A percentile compares a stretch with the other conserved stretches of the same genome.
Evolutionary conservation across 2,113 vertebrate species (phyloP).

Genomic region (Apeltes quadracus): DNA sequence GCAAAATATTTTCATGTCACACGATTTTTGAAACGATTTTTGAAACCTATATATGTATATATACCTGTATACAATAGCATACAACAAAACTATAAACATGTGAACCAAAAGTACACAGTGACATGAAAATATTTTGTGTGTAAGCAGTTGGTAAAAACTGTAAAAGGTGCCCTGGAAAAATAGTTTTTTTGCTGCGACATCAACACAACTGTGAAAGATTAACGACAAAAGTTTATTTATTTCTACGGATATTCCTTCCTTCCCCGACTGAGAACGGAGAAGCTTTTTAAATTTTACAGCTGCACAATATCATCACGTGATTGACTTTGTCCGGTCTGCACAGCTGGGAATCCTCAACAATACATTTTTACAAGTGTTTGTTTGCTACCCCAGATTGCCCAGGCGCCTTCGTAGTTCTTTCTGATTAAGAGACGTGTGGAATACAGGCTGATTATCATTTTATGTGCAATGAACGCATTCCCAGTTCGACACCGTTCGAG

Average conservation of each 20-base stretch:
- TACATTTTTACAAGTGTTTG: conserved; percentile 15
- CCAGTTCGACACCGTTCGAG: not conserved
- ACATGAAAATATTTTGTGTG: too few species aligned
- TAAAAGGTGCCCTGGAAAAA: too few species aligned
- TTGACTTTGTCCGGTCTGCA: conserved; percentile 27
- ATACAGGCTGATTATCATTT: not conserved
- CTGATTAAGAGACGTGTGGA: not conserved
- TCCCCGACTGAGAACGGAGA: conserved; percentile 35
- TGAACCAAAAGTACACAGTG: too few species aligned
- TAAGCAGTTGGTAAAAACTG: too few species aligned
- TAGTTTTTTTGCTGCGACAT: too few species aligned
- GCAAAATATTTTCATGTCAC: too few species aligned
- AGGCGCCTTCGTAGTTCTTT: not conserved
- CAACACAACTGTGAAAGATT: conserved; percentile 23
- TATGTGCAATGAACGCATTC: not conserved
- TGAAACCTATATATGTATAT: too few species aligned
- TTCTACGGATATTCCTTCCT: conserved; percentile 18
- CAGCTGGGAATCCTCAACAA: conserved; percentile 15
- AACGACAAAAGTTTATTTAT: conserved; percentile 31
- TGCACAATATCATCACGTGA: conserved; percentile 19
- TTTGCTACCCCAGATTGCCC: conserved; percentile 29
- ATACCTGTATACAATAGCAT: too few species aligned
- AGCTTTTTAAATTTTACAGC: not conserved
- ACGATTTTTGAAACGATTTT: too few species aligned
- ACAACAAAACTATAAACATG: too few species aligned